Evolutionary conservation across 2,797 vertebrate species (phyloP).

Genomic region (Lutjanus campechanus): DNA sequence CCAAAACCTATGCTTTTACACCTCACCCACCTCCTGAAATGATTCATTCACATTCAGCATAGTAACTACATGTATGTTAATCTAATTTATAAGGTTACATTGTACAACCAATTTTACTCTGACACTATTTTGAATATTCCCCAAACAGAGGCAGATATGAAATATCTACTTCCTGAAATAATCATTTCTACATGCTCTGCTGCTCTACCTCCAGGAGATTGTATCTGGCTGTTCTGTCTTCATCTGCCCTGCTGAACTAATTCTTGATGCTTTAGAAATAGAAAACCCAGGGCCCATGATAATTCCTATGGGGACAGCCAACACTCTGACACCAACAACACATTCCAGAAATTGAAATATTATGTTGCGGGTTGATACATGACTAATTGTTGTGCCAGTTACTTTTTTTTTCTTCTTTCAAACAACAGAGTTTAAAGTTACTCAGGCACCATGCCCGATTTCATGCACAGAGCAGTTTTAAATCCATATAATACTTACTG

Average conservation of each 20-base stretch:
- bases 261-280: constrained; percentile 37
- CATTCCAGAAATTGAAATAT: constrained; percentile 19
- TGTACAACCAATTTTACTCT: constrained; percentile 20
- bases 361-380: constrained; percentile 6
- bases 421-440: not conserved
- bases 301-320: constrained; percentile 12
- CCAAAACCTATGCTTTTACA: constrained; percentile 26
- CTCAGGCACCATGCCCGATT: no score
- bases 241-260: constrained; percentile 53
- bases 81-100: constrained; percentile 37
- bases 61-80: constrained; percentile 31
- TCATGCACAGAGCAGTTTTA: no score
- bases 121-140: constrained; percentile 44
- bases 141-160: constrained; percentile 44
- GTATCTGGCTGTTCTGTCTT: constrained; percentile 38
- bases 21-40: constrained; percentile 31
- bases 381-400: constrained; percentile 1
- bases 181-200: constrained; percentile 54
- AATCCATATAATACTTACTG: no score
- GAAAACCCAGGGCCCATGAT: constrained; percentile 13
- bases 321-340: constrained; percentile 13
- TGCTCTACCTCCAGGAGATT: constrained; percentile 47
- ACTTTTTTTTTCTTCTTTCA: not conserved
- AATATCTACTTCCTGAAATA: constrained; percentile 50
- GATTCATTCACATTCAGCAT: constrained; percentile 19